Evolutionary conservation across 1,140 invertebrate species (phyloP).

Genomic region (Trichonephila clavata): DNA sequence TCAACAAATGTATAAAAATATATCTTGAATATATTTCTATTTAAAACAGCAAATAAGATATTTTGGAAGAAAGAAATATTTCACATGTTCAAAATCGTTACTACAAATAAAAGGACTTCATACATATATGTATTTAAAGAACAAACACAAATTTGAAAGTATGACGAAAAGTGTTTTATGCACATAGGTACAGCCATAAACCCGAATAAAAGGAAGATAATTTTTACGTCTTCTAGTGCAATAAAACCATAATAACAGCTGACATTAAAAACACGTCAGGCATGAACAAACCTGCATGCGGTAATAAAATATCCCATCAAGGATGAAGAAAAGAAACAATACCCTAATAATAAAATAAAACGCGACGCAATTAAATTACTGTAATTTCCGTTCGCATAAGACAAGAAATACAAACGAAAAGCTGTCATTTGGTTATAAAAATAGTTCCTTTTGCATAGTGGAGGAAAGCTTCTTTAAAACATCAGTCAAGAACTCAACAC

Average conservation of each 20-base stretch:
- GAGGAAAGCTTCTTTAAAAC: background rate
- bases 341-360: conserved; percentile 28
- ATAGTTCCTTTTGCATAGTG: background rate
- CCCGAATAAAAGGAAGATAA: conserved; percentile 12
- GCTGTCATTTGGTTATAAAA: conserved; percentile 51
- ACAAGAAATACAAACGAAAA: conserved; percentile 7
- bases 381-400: conserved; percentile 2
- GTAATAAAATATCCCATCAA: conserved; percentile 29
- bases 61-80: too few species aligned
- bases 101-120: too few species aligned
- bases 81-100: too few species aligned
- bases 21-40: too few species aligned
- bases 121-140: too few species aligned
- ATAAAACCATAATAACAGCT: background rate
- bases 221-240: conserved; percentile 3
- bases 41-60: too few species aligned
- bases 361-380: conserved; percentile 30
- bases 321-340: background rate
- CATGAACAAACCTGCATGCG: background rate
- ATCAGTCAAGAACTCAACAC: background rate
- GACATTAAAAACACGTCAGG: conserved; percentile 34
- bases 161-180: too few species aligned
- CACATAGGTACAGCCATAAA: background rate
- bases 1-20: too few species aligned
- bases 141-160: too few species aligned